Conservation (phyloP, 2,797 vertebrate species). For the Lepilemur ruficaudatus region DNA sequence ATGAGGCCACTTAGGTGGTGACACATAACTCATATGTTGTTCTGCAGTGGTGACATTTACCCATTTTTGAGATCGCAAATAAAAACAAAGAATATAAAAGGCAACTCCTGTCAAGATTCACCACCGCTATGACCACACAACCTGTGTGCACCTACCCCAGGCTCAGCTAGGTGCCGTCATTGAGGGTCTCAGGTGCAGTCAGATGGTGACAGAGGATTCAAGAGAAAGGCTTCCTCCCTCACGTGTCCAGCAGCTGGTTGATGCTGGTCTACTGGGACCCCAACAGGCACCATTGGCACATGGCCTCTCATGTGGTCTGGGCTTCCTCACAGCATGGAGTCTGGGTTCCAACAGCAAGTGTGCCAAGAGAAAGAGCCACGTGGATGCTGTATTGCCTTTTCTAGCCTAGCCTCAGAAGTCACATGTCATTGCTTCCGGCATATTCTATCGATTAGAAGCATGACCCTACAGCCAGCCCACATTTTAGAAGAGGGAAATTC, state of each 20-base stretch:
- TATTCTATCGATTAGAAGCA: background rate
- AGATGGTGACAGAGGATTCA: background rate
- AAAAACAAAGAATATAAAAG: background rate
- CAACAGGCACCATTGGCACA: background rate
- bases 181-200: background rate
- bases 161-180: background rate
- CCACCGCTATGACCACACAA: background rate
- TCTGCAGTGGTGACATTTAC: background rate
- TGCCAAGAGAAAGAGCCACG: background rate
- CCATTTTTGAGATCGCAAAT: background rate
- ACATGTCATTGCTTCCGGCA: background rate
- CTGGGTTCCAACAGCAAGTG: background rate
- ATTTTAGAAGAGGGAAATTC: background rate
- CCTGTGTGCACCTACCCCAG: background rate
- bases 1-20: background rate
- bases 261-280: background rate
- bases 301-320: background rate
- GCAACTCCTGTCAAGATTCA: background rate
- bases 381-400: background rate
- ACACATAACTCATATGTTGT: background rate
- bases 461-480: too few relatives aligned
- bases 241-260: background rate
- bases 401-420: background rate
- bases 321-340: background rate
- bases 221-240: background rate